A percentile compares a stretch with the other conserved stretches of the same genome.
phyloP scores from a whole-genome alignment of 2,888 invertebrate genomes.

The Parasteatoda lunata region DNA sequence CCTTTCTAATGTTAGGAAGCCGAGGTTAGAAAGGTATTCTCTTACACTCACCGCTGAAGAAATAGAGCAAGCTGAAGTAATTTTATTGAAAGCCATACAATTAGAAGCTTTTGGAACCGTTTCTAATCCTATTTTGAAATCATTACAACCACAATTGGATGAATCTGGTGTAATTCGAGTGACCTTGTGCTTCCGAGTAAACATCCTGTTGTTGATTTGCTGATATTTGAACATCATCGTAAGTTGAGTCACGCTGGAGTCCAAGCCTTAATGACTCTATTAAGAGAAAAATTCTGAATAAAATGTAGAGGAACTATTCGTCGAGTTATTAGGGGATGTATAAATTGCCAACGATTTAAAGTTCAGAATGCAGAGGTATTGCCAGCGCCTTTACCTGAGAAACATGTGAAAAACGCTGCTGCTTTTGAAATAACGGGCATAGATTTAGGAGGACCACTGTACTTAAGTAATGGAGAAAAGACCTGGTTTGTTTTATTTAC shows the following conservation, averaged over 20 bases:
- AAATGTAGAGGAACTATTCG: slow-evolving; percentile 3
- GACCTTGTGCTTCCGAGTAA: neutral
- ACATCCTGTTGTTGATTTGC: neutral
- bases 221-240: neutral
- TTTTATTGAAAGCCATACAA: neutral
- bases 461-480: neutral
- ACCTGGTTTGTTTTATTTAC: neutral
- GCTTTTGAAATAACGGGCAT: slow-evolving; percentile 20
- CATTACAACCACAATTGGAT: neutral
- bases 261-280: neutral
- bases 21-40: no score
- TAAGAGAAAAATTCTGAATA: neutral
- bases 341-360: neutral
- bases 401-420: slow-evolving; percentile 5
- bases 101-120: neutral
- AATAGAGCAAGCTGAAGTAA: neutral
- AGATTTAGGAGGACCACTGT: slow-evolving; percentile 4
- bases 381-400: neutral
- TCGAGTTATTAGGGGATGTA: slow-evolving; percentile 7
- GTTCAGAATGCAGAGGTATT: neutral
- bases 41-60: neutral
- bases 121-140: neutral
- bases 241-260: neutral
- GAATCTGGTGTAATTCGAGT: neutral
- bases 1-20: neutral